Conservation (phyloP, 1,140 invertebrate genomes). For the Trachymyrmex cornetzi region DNA sequence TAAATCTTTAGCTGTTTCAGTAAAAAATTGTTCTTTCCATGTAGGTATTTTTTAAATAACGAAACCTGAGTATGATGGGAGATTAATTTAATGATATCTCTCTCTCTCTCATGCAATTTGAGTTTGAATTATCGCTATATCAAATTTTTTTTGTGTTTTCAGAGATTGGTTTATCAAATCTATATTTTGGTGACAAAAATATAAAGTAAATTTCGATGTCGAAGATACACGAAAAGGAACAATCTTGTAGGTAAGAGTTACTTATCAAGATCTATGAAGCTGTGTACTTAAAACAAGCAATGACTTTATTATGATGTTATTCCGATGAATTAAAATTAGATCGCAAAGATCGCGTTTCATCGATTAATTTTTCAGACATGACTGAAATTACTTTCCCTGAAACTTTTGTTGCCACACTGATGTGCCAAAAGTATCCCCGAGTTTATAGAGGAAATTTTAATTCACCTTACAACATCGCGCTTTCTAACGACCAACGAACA, state of each 20-base stretch:
- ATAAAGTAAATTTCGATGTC: background rate
- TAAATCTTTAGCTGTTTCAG: too few relatives aligned
- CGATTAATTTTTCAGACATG: background rate
- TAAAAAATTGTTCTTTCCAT: too few relatives aligned
- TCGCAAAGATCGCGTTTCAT: background rate
- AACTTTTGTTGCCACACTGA: background rate
- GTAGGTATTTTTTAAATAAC: too few relatives aligned
- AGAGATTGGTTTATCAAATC: background rate
- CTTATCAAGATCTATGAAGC: background rate
- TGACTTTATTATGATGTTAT: background rate
- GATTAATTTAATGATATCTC: background rate
- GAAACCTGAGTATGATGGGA: background rate
- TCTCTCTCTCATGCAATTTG: background rate
- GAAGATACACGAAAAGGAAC: background rate
- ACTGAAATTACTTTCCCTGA: background rate
- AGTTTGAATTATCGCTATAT: background rate
- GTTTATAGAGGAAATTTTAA: constrained; percentile 16
- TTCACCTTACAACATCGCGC: constrained; percentile 11
- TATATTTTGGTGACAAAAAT: background rate
- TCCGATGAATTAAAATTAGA: background rate
- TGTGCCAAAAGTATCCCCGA: background rate
- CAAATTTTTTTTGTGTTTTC: background rate
- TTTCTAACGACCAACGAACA: constrained; percentile 67
- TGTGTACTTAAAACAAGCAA: background rate
- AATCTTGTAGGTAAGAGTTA: background rate